Conservation (phyloP, 1,140 invertebrate genomes). For the Sitobion miscanthi region DNA sequence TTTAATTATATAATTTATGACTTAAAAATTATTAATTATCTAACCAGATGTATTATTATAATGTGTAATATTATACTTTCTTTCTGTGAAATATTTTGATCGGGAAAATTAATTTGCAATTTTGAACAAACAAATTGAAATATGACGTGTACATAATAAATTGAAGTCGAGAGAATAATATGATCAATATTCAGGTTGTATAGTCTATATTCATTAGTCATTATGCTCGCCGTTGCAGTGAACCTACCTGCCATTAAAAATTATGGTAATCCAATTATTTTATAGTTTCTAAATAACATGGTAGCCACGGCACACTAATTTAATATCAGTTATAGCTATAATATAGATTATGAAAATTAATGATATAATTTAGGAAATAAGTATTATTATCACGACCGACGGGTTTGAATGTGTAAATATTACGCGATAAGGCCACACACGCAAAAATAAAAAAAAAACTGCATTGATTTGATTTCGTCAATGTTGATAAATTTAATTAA, state of each 20-base stretch:
- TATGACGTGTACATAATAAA: constrained; percentile 26
- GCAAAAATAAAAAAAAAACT: background rate
- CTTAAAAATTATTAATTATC: constrained; percentile 3
- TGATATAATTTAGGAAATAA: constrained; percentile 15
- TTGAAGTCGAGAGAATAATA: background rate
- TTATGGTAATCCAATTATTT: constrained; percentile 25
- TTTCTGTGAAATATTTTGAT: background rate
- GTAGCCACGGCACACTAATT: background rate
- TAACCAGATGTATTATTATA: background rate
- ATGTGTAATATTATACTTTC: constrained; percentile 19
- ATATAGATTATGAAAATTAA: constrained; percentile 16
- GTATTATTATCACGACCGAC: background rate
- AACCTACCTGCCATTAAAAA: background rate
- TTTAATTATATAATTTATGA: background rate
- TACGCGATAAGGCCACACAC: background rate
- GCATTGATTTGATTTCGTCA: background rate
- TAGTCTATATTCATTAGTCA: background rate
- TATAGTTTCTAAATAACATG: constrained; percentile 16
- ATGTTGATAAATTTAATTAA: background rate
- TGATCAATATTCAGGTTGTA: constrained; percentile 26
- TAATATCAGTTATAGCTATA: constrained; percentile 22
- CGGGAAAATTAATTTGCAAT: background rate
- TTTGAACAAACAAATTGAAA: constrained; percentile 4
- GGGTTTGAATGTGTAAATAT: constrained; percentile 17
- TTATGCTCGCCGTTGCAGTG: background rate